Percentiles rank a stretch among this genome's conserved stretches.
Evolutionary conservation across 2,797 vertebrate species (phyloP).

Genomic region (Hozukius guyotensis): DNA sequence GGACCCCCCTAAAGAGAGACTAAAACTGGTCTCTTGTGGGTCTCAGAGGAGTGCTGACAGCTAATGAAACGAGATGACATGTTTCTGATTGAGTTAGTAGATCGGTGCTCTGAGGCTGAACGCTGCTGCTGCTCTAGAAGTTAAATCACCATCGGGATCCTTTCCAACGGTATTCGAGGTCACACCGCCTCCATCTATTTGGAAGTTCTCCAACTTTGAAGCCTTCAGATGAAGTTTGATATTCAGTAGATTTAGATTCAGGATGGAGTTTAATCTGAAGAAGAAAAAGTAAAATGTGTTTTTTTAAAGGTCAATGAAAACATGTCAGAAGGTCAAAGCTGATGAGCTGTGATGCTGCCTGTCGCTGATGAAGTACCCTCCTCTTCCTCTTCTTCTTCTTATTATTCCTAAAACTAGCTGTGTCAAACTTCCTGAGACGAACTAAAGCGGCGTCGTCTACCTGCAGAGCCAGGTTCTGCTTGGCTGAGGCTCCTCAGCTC

Average conservation of each 20-base stretch:
- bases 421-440: constrained; percentile 13
- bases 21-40: too few species aligned
- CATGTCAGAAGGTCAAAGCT: neutral
- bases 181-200: neutral
- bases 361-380: neutral
- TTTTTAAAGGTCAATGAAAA: constrained; percentile 10
- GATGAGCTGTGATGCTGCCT: neutral
- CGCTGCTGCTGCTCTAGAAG: too few species aligned
- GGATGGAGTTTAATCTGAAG: neutral
- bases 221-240: neutral
- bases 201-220: neutral
- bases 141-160: neutral
- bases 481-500: constrained; percentile 43
- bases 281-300: neutral
- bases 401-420: constrained; percentile 1
- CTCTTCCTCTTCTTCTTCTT: neutral
- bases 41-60: too few species aligned
- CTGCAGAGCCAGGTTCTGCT: constrained; percentile 39
- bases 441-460: constrained; percentile 8
- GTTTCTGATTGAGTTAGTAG: too few species aligned
- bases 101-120: too few species aligned
- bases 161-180: neutral
- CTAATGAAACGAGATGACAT: too few species aligned
- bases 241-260: neutral
- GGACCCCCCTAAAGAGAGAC: too few species aligned